Conservation (phyloP, 2,113 vertebrate species). For the Mormoops blainvillei region DNA sequence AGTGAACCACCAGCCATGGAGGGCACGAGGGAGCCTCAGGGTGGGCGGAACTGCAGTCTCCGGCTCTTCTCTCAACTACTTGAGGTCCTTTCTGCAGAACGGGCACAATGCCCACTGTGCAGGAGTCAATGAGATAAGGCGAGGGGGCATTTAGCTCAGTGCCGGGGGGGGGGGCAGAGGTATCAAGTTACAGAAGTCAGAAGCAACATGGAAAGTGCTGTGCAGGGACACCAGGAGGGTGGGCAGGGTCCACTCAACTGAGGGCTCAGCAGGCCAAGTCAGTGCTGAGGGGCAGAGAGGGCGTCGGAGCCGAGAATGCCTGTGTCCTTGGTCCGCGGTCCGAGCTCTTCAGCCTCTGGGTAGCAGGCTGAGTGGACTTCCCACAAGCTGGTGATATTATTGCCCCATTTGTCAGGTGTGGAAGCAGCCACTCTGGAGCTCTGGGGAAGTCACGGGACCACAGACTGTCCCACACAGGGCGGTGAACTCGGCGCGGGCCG, state of each 20-base stretch:
- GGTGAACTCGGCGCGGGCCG: background rate
- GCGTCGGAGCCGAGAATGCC: fast-evolving
- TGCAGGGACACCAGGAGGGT: fast-evolving
- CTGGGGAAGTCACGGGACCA: background rate
- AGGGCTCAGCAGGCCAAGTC: background rate
- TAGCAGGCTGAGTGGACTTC: background rate
- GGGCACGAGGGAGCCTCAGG: background rate
- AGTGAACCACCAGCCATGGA: fast-evolving
- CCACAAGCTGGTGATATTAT: background rate
- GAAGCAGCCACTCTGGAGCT: background rate
- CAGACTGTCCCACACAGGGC: background rate
- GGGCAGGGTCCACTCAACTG: fast-evolving
- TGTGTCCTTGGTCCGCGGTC: background rate
- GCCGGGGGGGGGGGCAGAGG: fast-evolving
- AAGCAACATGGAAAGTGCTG: no score
- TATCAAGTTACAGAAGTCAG: fast-evolving
- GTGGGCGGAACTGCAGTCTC: background rate
- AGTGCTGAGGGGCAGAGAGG: background rate
- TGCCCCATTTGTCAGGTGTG: background rate
- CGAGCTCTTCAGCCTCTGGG: background rate
- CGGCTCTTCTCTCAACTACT: background rate
- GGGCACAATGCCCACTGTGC: fast-evolving
- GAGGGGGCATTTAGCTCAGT: fast-evolving
- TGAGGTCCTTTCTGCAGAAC: background rate
- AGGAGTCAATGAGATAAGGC: background rate